Conservation (phyloP, 1,140 invertebrate genomes). For the Probaryconus sp. region DNA sequence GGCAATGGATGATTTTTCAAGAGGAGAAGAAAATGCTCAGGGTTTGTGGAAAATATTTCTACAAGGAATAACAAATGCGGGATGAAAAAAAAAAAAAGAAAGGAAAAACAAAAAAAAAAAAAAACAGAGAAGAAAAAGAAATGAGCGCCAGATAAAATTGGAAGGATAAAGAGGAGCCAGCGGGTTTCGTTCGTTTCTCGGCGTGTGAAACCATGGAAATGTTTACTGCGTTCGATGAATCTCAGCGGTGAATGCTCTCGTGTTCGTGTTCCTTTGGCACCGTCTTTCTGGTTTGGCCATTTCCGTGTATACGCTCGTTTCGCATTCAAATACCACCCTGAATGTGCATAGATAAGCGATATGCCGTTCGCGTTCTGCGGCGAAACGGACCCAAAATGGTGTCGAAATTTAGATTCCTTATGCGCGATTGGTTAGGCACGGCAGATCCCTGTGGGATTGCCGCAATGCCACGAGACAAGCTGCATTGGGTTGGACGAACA, state of each 20-base stretch:
- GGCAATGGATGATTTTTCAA: too few species aligned
- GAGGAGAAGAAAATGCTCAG: too few species aligned
- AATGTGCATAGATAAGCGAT: constrained; percentile 9
- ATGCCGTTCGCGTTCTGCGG: neutral
- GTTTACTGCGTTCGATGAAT: too few species aligned
- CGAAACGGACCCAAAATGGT: constrained; percentile 7
- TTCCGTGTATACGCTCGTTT: too few species aligned
- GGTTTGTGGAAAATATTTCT: too few species aligned
- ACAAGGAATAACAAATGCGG: too few species aligned
- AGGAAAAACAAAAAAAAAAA: too few species aligned
- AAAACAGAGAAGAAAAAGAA: too few species aligned
- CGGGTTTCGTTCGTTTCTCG: too few species aligned
- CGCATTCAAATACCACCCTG: constrained; percentile 4
- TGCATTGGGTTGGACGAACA: constrained; percentile 7
- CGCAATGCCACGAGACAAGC: constrained; percentile 7
- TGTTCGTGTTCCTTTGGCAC: neutral
- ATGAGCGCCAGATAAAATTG: neutral
- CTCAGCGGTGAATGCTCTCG: too few species aligned
- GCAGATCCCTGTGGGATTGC: constrained; percentile 8
- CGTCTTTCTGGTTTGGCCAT: neutral
- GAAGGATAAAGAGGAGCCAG: too few species aligned
- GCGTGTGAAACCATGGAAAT: constrained; percentile 18
- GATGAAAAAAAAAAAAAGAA: too few species aligned
- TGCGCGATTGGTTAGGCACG: constrained; percentile 5
- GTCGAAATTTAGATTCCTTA: constrained; percentile 28